These are phyloP conservation scores for Periphyllus acericola DNA, from an alignment of 2,888 invertebrate species.

Conservation along the genomic window DNA sequence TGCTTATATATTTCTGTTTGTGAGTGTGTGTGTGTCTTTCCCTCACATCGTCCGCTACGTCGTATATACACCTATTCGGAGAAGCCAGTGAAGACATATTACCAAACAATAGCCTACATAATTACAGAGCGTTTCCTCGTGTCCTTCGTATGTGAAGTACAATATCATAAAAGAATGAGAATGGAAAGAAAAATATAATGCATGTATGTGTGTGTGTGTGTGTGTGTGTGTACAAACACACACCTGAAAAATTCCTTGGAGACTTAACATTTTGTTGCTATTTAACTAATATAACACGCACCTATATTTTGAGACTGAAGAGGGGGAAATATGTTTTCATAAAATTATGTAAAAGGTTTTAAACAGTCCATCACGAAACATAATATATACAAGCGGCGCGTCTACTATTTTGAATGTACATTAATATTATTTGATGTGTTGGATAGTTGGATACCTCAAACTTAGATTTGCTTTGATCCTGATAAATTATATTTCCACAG, in stretches of 20 bases:
- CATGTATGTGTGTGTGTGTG: not conserved
- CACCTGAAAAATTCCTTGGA: conserved; percentile 12
- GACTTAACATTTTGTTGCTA: not conserved
- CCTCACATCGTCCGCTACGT: not conserved
- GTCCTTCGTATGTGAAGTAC: conserved; percentile 45
- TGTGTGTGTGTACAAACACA: not conserved
- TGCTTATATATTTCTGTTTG: not conserved
- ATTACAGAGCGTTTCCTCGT: conserved; percentile 44
- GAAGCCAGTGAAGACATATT: conserved; percentile 45
- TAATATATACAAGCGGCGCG: not conserved
- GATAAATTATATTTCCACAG: not conserved
- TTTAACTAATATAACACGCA: conserved; percentile 1
- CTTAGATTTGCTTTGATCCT: not conserved
- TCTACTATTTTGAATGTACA: not conserved
- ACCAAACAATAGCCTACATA: conserved; percentile 56
- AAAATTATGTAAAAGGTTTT: not conserved
- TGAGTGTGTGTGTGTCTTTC: not conserved
- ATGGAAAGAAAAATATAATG: conserved; percentile 22
- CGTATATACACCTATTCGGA: not conserved
- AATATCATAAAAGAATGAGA: conserved; percentile 49
- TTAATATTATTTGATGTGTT: not conserved
- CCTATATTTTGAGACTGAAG: not conserved
- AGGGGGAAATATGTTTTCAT: not conserved
- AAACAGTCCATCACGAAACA: not conserved
- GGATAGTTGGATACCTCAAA: not conserved